A percentile compares a stretch with the other conserved stretches of the same genome.
Conservation (phyloP, 1,140 invertebrate genomes). For the Drosophila bocki region DNA sequence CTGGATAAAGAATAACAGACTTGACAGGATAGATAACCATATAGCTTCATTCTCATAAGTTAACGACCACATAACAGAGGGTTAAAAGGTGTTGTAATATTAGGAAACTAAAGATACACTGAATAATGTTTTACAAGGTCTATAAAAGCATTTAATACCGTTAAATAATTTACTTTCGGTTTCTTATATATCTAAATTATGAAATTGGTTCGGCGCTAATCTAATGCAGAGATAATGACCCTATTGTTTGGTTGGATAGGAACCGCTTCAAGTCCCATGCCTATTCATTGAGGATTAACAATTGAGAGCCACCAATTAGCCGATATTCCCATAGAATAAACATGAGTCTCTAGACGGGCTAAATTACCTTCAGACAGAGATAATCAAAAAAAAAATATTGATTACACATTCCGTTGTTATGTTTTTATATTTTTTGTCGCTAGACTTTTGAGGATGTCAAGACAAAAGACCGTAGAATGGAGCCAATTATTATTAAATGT, state of each 20-base stretch:
- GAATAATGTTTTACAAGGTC: not conserved
- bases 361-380: conserved; percentile 9
- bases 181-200: conserved; percentile 12
- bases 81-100: not conserved
- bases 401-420: not conserved
- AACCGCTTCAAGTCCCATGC: conserved; percentile 25
- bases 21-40: too few relatives aligned
- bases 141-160: not conserved
- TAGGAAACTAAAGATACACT: too few relatives aligned
- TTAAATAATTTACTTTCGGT: not conserved
- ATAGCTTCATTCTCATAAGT: too few relatives aligned
- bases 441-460: not conserved
- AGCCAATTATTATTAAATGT: not conserved
- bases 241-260: conserved; percentile 24
- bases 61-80: not conserved
- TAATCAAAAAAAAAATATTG: not conserved
- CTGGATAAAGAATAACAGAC: too few relatives aligned
- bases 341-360: conserved; percentile 14
- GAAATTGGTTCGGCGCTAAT: conserved; percentile 16
- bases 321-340: conserved; percentile 37
- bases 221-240: conserved; percentile 9
- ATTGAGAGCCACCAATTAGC: conserved; percentile 33
- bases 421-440: not conserved
- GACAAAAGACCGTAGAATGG: not conserved
- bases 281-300: conserved; percentile 36